These are phyloP conservation scores for Callyntrura guangdongensis DNA, from an alignment of 2,888 invertebrate species.

Conservation along the genomic window DNA sequence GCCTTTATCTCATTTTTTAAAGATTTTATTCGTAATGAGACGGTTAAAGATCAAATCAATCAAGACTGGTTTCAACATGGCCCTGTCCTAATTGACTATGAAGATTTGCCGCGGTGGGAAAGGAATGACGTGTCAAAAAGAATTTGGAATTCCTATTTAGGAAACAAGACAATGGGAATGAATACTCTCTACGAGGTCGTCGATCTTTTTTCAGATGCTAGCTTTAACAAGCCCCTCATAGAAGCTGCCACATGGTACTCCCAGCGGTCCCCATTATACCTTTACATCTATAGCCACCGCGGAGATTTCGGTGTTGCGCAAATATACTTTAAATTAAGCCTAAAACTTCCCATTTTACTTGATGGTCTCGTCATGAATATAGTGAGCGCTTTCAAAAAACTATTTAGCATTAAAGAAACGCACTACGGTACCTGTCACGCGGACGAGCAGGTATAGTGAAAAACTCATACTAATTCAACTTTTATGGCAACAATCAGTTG, in stretches of 20 bases:
- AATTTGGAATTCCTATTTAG: constrained; percentile 78
- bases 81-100: constrained; percentile 79
- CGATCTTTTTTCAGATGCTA: constrained; percentile 78
- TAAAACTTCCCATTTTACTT: constrained; percentile 72
- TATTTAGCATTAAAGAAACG: constrained; percentile 69
- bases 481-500: background rate
- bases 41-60: constrained; percentile 74
- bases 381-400: constrained; percentile 56
- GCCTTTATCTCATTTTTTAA: no score
- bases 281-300: constrained; percentile 76
- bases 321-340: constrained; percentile 73
- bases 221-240: constrained; percentile 78
- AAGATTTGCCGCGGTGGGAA: constrained; percentile 70
- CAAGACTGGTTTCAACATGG: constrained; percentile 73
- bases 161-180: constrained; percentile 72
- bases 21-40: constrained; percentile 80
- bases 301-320: constrained; percentile 80
- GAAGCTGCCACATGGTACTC: constrained; percentile 68
- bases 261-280: constrained; percentile 61
- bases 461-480: background rate
- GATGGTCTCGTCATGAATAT: constrained; percentile 76
- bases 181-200: constrained; percentile 77
- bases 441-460: constrained; percentile 64
- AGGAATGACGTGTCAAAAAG: constrained; percentile 71
- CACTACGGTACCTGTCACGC: constrained; percentile 77